Conservation (phyloP, 2,888 invertebrate species). For the Corbicula japonica region DNA sequence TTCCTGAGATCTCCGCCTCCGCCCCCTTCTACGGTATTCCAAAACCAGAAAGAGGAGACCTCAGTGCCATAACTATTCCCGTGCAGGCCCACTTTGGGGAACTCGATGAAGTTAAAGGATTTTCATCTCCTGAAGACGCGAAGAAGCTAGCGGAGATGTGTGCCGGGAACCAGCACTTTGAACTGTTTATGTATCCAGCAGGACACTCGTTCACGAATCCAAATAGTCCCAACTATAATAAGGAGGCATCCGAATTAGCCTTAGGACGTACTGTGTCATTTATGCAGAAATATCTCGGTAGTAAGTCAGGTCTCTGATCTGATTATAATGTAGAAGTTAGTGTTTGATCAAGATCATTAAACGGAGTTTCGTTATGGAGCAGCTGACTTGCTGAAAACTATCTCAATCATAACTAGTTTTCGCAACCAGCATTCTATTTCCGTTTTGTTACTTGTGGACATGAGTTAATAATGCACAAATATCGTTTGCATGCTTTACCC, state of each 20-base stretch:
- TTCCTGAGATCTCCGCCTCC: slow-evolving; percentile 77
- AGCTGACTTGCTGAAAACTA: too few species aligned
- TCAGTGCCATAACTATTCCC: slow-evolving; percentile 77
- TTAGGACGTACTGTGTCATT: slow-evolving; percentile 68
- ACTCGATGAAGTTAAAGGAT: slow-evolving; percentile 76
- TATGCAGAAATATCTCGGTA: slow-evolving; percentile 67
- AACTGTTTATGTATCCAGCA: slow-evolving; percentile 75
- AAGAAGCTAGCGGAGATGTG: slow-evolving; percentile 62
- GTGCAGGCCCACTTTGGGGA: slow-evolving; percentile 83
- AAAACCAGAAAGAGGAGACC: slow-evolving; percentile 70
- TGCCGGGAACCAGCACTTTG: slow-evolving; percentile 55
- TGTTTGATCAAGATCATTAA: too few species aligned
- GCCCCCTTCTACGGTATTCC: slow-evolving; percentile 84
- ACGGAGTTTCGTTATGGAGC: too few species aligned
- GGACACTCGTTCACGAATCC: slow-evolving; percentile 78
- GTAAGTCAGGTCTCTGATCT: too few species aligned
- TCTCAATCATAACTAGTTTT: too few species aligned
- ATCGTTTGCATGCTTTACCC: too few species aligned
- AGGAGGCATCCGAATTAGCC: slow-evolving; percentile 64
- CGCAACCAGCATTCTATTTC: too few species aligned
- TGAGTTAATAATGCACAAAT: too few species aligned
- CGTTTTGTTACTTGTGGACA: too few species aligned
- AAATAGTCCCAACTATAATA: slow-evolving; percentile 68
- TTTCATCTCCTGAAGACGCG: slow-evolving; percentile 78
- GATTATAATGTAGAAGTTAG: too few species aligned